phyloP scores from a whole-genome alignment of 1,140 invertebrate genomes.

The Trichonephila inaurata region DNA sequence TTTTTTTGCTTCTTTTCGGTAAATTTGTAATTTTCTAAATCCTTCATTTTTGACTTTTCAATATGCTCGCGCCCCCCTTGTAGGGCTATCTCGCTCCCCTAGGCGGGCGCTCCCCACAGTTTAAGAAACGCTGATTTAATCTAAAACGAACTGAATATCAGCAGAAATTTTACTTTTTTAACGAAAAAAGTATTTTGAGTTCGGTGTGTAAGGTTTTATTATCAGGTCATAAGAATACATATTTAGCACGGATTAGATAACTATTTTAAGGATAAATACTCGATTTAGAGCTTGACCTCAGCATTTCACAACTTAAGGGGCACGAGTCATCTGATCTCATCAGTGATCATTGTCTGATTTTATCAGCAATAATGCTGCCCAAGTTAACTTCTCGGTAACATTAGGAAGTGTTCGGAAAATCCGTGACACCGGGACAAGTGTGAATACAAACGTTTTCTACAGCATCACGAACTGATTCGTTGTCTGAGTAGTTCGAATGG shows the following conservation, averaged over 20 bases:
- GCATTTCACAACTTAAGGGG: background rate
- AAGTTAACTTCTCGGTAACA: background rate
- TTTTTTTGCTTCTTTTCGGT: too few relatives aligned
- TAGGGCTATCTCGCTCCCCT: too few relatives aligned
- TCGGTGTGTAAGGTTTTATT: too few relatives aligned
- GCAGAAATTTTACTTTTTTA: too few relatives aligned
- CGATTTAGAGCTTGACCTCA: background rate
- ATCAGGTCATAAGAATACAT: too few relatives aligned
- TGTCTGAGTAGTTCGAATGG: slow-evolving; percentile 17
- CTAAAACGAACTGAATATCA: too few relatives aligned
- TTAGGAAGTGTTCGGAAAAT: slow-evolving; percentile 18
- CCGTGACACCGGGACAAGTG: slow-evolving; percentile 3
- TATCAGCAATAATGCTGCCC: background rate
- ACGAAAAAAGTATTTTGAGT: too few relatives aligned
- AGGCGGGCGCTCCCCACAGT: too few relatives aligned
- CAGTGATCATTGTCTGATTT: slow-evolving; percentile 36
- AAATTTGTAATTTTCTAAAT: too few relatives aligned
- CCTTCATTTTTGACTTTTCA: too few relatives aligned
- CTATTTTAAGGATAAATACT: background rate
- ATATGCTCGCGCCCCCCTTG: too few relatives aligned
- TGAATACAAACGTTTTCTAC: slow-evolving; percentile 25
- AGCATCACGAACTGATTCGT: slow-evolving; percentile 2
- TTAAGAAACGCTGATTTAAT: too few relatives aligned
- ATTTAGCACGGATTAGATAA: background rate
- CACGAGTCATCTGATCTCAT: background rate